A percentile compares a stretch with the other conserved stretches of the same genome.
Conservation (phyloP, 37 sponge, comb jelly and placozoan genomes). For the Haliclona indistincta region DNA sequence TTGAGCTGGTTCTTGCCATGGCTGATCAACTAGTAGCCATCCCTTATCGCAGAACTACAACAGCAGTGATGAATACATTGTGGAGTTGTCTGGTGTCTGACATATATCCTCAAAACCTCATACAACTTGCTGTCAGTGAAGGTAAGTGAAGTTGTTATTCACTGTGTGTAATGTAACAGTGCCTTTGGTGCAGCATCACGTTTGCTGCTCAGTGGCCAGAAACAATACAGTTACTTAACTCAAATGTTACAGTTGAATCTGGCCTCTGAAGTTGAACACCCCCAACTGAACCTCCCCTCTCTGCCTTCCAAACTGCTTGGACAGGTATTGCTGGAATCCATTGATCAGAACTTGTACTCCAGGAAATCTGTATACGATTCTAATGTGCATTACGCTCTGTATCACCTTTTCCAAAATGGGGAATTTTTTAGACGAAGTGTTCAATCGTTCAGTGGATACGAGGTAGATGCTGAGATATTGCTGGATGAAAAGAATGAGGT, state of each 20-base stretch:
- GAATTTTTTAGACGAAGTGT: background rate
- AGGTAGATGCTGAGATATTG: slow-evolving; percentile 46
- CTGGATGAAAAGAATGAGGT: slow-evolving; percentile 15
- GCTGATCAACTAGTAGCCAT: background rate
- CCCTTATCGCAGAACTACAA: slow-evolving; percentile 1
- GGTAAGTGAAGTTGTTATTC: background rate
- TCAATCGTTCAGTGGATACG: background rate
- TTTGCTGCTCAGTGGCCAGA: background rate
- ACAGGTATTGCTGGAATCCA: background rate
- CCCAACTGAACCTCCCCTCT: slow-evolving; percentile 9
- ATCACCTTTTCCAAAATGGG: background rate
- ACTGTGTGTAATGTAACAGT: background rate
- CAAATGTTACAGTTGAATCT: slow-evolving; percentile 27
- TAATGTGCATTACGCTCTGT: too few species aligned
- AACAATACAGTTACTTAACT: background rate
- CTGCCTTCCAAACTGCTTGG: background rate
- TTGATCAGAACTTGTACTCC: too few species aligned
- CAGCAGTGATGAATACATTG: slow-evolving; percentile 13
- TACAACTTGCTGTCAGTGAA: slow-evolving; percentile 4
- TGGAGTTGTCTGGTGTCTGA: slow-evolving; percentile 35
- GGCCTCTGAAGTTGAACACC: slow-evolving; percentile 18
- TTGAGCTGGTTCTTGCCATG: slow-evolving; percentile 8
- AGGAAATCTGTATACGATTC: too few species aligned
- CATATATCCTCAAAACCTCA: slow-evolving; percentile 19
- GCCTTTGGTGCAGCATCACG: background rate